phyloP scores from a whole-genome alignment of 30 jellyfish, hydroid and myxozoan genomes.

The Turritopsis dohrnii region DNA sequence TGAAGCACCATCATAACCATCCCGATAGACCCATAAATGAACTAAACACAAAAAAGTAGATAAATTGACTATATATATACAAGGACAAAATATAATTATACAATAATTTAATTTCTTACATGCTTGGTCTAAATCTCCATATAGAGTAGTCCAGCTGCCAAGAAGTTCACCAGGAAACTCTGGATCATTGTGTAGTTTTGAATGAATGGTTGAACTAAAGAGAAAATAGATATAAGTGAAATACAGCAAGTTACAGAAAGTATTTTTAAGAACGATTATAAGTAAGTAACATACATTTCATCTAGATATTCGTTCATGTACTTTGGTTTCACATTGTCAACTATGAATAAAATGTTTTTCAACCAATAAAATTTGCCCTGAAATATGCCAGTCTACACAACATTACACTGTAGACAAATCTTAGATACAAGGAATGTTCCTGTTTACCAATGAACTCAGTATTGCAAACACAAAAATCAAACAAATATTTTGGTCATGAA shows the following conservation, averaged over 20 bases:
- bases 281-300: constrained; percentile 43
- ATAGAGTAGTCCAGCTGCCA: constrained; percentile 93
- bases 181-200: constrained; percentile 43
- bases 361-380: no score
- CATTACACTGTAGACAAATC: no score
- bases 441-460: no score
- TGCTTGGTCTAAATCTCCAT: constrained; percentile 87
- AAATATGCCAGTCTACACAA: no score
- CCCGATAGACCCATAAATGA: constrained; percentile 84
- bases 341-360: constrained; percentile 28
- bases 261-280: neutral
- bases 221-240: neutral
- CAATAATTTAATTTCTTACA: constrained; percentile 57
- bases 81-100: no score
- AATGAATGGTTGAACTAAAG: constrained; percentile 42
- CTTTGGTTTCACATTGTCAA: constrained; percentile 83
- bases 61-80: no score
- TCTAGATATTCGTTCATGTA: constrained; percentile 50
- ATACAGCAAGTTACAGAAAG: neutral
- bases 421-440: no score
- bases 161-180: constrained; percentile 63
- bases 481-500: no score
- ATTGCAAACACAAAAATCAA: no score
- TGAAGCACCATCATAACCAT: constrained; percentile 74
- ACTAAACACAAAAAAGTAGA: constrained; percentile 39